These are phyloP conservation scores for Plemyria rubiginata DNA, from an alignment of 2,888 invertebrate genomes.

Conservation along the genomic window DNA sequence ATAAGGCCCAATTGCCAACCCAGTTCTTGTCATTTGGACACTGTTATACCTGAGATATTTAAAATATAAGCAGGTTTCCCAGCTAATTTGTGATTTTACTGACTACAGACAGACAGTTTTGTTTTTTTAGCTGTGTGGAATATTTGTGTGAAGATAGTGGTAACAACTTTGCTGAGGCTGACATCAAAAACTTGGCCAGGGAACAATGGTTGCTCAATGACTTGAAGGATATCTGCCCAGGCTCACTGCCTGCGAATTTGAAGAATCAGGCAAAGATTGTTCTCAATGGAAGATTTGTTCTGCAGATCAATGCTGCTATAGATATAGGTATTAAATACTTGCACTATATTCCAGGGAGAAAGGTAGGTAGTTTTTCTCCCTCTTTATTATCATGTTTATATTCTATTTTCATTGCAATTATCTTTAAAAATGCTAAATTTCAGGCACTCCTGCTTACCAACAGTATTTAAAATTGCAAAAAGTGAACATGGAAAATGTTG, in stretches of 20 bases:
- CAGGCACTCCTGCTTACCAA: conserved; percentile 83
- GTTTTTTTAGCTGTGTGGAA: conserved; percentile 74
- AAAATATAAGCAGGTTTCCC: too few species aligned
- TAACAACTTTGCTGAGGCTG: conserved; percentile 66
- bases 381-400: too few species aligned
- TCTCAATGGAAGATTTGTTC: conserved; percentile 82
- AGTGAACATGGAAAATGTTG: conserved; percentile 77
- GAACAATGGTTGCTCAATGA: conserved; percentile 88
- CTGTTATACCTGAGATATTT: too few species aligned
- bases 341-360: not conserved
- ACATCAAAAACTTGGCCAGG: conserved; percentile 84
- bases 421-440: conserved; percentile 10
- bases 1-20: too few species aligned
- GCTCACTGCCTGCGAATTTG: conserved; percentile 85
- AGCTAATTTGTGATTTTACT: too few species aligned
- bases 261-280: conserved; percentile 69
- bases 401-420: not conserved
- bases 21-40: too few species aligned
- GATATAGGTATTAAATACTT: conserved; percentile 82
- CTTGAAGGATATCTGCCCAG: conserved; percentile 86
- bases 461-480: conserved; percentile 85
- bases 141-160: conserved; percentile 78
- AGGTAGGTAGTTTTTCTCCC: not conserved
- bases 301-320: conserved; percentile 86
- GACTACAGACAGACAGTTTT: not conserved